Base-by-base conservation (phyloP, 30 jellyfish, hydroid and myxozoan genomes). In the Turritopsis rubra region DNA sequence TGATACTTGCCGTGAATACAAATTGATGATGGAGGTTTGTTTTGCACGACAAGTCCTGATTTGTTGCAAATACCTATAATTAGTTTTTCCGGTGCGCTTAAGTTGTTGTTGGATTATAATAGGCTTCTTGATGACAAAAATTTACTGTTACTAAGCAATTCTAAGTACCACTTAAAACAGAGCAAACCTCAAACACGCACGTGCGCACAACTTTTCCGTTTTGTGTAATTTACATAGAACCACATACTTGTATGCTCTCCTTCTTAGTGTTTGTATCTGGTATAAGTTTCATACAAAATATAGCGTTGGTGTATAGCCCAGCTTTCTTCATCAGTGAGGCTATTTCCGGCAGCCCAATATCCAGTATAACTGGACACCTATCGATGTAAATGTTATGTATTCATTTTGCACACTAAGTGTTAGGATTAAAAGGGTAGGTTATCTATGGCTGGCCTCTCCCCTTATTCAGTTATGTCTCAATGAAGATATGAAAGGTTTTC, bases 331-430 rank as follows among this genome's bases (percentile, higher is more conserved):
- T 85, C 16, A 87, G 87, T 23, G 65, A 52, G 21, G 96, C 96
- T 53, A 93, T 82, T 28, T 85, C 91, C 72, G 83, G 89, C 86
- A 93, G 72, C 23, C 87, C 94, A 82, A 93, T 54, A 70, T 88
- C 95, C 20, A 93, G 87, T 16, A 88, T 88, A 28, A 93, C 98
- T 7, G 98, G 98, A 76, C 98, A 93, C 52, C 98, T 93, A 7
- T 1, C 25, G 19, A 53, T 21, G 7, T 18, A n/a, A n/a, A n/a
- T n/a, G n/a, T n/a, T n/a, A n/a, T n/a, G n/a, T 16, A 72, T 18
- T n/a, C 25, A 3, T 19, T 21, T 73, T 21, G 18, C 29, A 19
- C 21, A 17, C 19, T 18, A 16, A 72, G 25, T 16, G 16, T 52
- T 18, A 72, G 17, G 18, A 72, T 17, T 16, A 16, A 72, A 16